A percentile compares a stretch with the other conserved stretches of the same genome.
phyloP scores from a whole-genome alignment of 1,140 invertebrate species.

The Drosophila melanogaster region DNA sequence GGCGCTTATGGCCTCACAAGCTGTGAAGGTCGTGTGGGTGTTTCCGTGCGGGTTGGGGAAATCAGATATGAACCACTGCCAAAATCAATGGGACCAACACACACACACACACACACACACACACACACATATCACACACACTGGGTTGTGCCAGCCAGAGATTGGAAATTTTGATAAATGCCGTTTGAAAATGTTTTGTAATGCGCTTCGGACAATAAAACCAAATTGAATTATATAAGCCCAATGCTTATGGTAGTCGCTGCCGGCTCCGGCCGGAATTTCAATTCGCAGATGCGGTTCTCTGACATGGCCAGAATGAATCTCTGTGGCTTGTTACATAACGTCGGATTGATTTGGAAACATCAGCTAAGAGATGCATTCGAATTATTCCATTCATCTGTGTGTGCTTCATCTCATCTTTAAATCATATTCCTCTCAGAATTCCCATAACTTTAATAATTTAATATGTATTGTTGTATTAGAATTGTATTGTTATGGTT shows the following conservation, averaged over 20 bases:
- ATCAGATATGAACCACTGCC: conserved; percentile 59
- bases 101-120: conserved; percentile 14
- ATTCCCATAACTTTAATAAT: background rate
- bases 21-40: conserved; percentile 73
- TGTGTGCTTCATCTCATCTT: too few relatives aligned
- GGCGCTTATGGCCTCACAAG: conserved; percentile 48
- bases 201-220: conserved; percentile 65
- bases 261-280: conserved; percentile 13
- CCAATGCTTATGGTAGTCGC: conserved; percentile 32
- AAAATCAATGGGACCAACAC: conserved; percentile 60
- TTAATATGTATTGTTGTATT: background rate
- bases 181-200: conserved; percentile 65
- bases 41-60: conserved; percentile 15
- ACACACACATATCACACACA: conserved; percentile 12
- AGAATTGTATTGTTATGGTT: too few relatives aligned
- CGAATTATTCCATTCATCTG: background rate
- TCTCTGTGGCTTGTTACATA: background rate
- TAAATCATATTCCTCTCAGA: too few relatives aligned
- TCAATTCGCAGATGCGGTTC: conserved; percentile 29
- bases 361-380: background rate
- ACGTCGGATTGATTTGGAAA: background rate
- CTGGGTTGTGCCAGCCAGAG: conserved; percentile 24
- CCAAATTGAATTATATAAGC: conserved; percentile 69
- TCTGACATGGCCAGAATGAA: conserved; percentile 6
- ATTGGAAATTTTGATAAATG: conserved; percentile 69